Percentiles rank a stretch among this genome's conserved stretches.
These are phyloP conservation scores for Genyomyrus donnyi DNA, from an alignment of 2,113 vertebrate genomes.

Conservation along the genomic window DNA sequence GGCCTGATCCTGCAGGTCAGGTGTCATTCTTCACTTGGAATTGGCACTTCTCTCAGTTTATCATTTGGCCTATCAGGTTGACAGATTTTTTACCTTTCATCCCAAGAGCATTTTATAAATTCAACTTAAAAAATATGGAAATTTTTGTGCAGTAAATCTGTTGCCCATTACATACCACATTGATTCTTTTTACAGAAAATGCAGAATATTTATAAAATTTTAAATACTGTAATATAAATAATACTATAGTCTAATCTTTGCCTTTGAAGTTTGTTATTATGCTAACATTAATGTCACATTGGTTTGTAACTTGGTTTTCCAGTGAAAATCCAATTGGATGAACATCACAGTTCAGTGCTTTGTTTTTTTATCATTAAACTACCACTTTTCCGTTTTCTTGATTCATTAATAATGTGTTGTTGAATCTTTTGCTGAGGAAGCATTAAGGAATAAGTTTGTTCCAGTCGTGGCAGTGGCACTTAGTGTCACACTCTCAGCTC, in stretches of 20 bases:
- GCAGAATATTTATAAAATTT: background rate
- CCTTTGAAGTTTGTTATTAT: background rate
- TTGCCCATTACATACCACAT: background rate
- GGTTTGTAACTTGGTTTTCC: background rate
- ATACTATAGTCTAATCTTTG: background rate
- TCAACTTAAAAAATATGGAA: background rate
- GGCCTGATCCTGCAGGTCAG: background rate
- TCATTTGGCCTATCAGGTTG: background rate
- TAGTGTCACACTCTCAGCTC: constrained; percentile 1
- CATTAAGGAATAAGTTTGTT: background rate
- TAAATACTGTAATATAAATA: background rate
- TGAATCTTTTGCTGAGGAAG: background rate
- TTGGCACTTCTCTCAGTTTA: background rate
- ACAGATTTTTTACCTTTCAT: background rate
- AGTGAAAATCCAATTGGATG: background rate
- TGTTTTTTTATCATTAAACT: background rate
- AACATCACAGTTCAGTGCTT: background rate
- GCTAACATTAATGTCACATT: background rate
- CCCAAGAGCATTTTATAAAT: background rate
- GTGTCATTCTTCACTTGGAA: background rate
- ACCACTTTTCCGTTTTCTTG: background rate
- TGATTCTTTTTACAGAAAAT: background rate
- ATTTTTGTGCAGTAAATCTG: background rate
- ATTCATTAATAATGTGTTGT: background rate
- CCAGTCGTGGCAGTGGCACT: background rate